These are phyloP conservation scores for Rhombomys opimus DNA, from an alignment of 2,113 vertebrate genomes.

Conservation along the genomic window DNA sequence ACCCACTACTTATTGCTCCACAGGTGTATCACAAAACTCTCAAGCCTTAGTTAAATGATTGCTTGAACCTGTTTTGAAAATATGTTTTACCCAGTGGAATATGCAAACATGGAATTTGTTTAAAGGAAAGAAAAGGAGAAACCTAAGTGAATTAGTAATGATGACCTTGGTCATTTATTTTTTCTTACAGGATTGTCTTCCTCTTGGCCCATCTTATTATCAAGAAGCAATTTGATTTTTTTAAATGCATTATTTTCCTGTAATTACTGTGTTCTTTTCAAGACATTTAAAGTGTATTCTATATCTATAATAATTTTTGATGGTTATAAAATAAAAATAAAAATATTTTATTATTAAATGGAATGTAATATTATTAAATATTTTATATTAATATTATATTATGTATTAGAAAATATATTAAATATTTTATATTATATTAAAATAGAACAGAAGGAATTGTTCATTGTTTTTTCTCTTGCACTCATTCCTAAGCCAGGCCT, in stretches of 20 bases:
- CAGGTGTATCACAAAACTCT: background rate
- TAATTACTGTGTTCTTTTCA: background rate
- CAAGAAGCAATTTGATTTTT: background rate
- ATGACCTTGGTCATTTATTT: background rate
- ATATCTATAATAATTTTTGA: background rate
- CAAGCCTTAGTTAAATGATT: background rate
- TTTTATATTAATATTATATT: too few relatives aligned
- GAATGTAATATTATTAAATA: too few relatives aligned
- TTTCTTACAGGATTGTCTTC: background rate
- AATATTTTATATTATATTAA: background rate
- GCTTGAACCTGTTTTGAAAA: constrained; percentile 11
- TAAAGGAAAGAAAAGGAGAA: background rate
- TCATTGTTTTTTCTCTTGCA: background rate
- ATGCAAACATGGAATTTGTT: constrained; percentile 7
- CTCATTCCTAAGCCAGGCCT: background rate
- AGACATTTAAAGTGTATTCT: background rate
- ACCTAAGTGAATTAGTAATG: background rate
- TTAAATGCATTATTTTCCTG: background rate
- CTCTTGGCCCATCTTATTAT: background rate
- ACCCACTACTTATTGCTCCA: background rate
- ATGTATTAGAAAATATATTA: too few relatives aligned
- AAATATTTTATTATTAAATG: too few relatives aligned
- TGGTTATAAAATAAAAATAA: constrained; percentile 17
- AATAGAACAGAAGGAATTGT: background rate
- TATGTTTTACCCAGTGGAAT: background rate